Percentiles rank a stretch among this genome's conserved stretches.
These are phyloP conservation scores for Thryonomys swinderianus DNA, from an alignment of 2,113 vertebrate genomes.

Conservation along the genomic window DNA sequence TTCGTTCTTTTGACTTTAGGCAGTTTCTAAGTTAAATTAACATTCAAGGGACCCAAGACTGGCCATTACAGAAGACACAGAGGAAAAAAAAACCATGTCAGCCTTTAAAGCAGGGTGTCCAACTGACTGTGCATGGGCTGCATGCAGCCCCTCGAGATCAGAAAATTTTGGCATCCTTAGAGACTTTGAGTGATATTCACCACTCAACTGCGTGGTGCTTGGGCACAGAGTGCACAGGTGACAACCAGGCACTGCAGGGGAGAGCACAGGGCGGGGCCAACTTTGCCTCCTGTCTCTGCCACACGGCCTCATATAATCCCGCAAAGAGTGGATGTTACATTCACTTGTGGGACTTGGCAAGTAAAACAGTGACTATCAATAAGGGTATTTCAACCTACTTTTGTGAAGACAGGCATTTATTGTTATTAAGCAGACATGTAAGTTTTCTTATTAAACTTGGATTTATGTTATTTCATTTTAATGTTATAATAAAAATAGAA, in stretches of 20 bases:
- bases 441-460: neutral
- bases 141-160: neutral
- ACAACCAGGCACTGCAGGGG: neutral
- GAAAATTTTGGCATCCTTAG: neutral
- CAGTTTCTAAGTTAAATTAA: conserved; percentile 37
- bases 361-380: neutral
- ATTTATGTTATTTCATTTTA: neutral
- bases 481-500: neutral
- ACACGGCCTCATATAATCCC: neutral
- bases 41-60: neutral
- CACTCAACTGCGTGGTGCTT: neutral
- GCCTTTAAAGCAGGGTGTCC: neutral
- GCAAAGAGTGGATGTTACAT: neutral
- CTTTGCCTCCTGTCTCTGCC: neutral
- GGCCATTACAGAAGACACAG: neutral
- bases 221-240: neutral
- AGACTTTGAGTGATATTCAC: neutral
- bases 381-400: neutral
- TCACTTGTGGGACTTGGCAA: neutral
- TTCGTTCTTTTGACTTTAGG: neutral
- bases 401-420: neutral
- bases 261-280: neutral
- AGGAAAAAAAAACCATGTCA: neutral
- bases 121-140: neutral
- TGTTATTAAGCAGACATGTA: neutral